Base-by-base conservation (phyloP, 64 coral and sea anemone species). In the Montipora cactus region DNA sequence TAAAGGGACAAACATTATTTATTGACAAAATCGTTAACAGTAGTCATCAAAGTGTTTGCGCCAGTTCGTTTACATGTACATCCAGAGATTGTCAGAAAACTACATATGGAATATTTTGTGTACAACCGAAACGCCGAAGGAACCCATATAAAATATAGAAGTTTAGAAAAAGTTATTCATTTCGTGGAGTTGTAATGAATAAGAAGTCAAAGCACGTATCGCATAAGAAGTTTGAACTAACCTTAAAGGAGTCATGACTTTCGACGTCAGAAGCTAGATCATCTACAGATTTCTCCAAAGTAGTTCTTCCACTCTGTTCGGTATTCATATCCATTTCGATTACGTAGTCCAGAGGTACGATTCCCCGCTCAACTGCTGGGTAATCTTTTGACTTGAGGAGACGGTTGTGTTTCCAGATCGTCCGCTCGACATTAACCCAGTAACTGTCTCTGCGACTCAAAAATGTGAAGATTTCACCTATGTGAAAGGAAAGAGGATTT, bases 401-500 rank as follows among this genome's bases (percentile, higher is more conserved):
- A 16, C 89, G 81, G 59, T 89, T 87, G 58, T 97, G 88, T 73
- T 92, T 97, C 81, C 93, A 91, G n/a, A 97, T 66, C 59, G 86
- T 94, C 87, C 96, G 79, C 78, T 97, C 96, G 22, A 97, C 96
- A 84, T 95, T 94, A 49, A 93, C 83, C 96, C 96, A 97, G 19
- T 97, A 79, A 59, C 88, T 94, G 90, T 97, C 96, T 22, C 96
- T 89, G 47, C 83, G 57, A 89, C 93, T 85, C 64, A 97, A 74
- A 94, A 97, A 95, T 74, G 92, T 97, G 89, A 97, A 97, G 64
- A 85, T 71, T 59, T 97, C 96, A 87, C 96, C 96, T 97, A 97
- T 87, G 20, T 95, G 93, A 75, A 97, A 97, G 76, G 96, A 97
- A 28, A 97, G 76, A 44, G 96, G 96, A 82, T 89, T 97, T 87